phyloP scores from a whole-genome alignment of 2,888 invertebrate genomes.

The Bruchidius siliquastri region DNA sequence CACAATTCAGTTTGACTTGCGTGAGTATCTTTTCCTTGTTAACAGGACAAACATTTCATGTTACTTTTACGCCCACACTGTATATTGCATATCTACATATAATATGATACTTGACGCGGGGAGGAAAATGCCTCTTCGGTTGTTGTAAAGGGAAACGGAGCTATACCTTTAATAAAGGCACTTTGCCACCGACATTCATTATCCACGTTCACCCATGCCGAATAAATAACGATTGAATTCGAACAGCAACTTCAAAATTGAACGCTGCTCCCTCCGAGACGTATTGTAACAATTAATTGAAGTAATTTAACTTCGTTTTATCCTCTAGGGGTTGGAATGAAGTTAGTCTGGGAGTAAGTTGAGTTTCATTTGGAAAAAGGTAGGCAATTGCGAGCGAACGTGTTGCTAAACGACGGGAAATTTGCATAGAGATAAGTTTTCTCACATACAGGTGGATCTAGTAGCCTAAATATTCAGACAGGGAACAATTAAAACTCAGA shows the following conservation, averaged over 20 bases:
- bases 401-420: neutral
- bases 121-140: neutral
- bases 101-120: neutral
- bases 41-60: too few relatives aligned
- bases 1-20: too few relatives aligned
- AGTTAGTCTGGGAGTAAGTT: neutral
- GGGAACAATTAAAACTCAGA: too few relatives aligned
- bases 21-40: too few relatives aligned
- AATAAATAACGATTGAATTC: neutral
- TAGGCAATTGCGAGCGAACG: neutral
- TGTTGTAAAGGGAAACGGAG: too few relatives aligned
- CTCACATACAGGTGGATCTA: too few relatives aligned
- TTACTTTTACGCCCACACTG: too few relatives aligned
- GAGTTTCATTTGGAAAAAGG: neutral
- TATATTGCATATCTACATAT: too few relatives aligned
- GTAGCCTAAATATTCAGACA: too few relatives aligned
- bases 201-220: neutral
- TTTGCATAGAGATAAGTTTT: neutral
- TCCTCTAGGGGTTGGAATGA: neutral
- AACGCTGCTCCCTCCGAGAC: neutral
- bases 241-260: neutral
- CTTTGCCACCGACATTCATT: neutral
- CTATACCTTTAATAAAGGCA: neutral
- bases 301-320: neutral
- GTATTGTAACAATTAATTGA: neutral